A percentile compares a stretch with the other conserved stretches of the same genome.
phyloP scores from a whole-genome alignment of 2,113 vertebrate genomes.

The Salvelinus fontinalis region DNA sequence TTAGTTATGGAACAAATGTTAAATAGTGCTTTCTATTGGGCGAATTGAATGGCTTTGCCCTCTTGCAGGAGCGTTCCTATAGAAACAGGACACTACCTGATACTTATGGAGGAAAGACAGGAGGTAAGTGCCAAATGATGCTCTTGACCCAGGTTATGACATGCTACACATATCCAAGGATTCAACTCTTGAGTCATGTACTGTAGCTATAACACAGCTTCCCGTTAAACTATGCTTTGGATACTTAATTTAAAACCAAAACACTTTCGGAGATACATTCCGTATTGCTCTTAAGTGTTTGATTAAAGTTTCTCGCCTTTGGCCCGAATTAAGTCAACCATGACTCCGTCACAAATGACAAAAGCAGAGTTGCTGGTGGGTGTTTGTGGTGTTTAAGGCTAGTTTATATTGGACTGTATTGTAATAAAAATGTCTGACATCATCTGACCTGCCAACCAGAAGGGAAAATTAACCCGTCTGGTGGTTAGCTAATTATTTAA shows the following conservation, averaged over 20 bases:
- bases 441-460: conserved; percentile 32
- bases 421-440: conserved; percentile 52
- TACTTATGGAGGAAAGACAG: too few species aligned
- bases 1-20: neutral
- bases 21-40: neutral
- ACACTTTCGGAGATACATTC: too few species aligned
- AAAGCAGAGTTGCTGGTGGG: conserved; percentile 46
- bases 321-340: conserved; percentile 21
- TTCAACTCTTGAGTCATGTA: too few species aligned
- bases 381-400: conserved; percentile 35
- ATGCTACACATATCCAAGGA: too few species aligned
- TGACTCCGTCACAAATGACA: conserved; percentile 43
- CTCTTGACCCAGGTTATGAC: too few species aligned
- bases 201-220: too few species aligned
- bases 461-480: conserved; percentile 24
- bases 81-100: neutral
- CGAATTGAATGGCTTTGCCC: neutral
- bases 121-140: too few species aligned
- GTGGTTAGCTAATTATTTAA: neutral
- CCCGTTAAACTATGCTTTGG: neutral
- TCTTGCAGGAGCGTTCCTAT: neutral
- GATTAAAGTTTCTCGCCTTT: neutral
- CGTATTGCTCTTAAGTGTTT: neutral
- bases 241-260: neutral
- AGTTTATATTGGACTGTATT: conserved; percentile 40